Conservation (phyloP, 2,113 vertebrate genomes). For the Indicator indicator region DNA sequence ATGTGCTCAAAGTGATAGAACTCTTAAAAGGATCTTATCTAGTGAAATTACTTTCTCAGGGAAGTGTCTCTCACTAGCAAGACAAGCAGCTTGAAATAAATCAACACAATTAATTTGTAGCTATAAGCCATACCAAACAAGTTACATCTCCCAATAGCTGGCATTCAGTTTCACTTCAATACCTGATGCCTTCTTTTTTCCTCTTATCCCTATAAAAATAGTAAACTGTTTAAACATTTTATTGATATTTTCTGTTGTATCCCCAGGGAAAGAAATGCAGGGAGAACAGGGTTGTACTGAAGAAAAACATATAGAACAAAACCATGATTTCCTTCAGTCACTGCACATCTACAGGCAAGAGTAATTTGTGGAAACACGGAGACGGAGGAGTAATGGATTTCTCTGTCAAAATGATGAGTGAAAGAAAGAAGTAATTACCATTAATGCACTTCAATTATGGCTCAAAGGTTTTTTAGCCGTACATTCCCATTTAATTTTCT, state of each 20-base stretch:
- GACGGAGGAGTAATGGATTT: slow-evolving; percentile 88
- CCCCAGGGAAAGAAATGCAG: not conserved
- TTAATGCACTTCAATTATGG: slow-evolving; percentile 90
- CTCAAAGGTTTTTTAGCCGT: slow-evolving; percentile 67
- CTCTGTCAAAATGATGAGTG: slow-evolving; percentile 92
- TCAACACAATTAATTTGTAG: not conserved
- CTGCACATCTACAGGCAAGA: slow-evolving; percentile 71
- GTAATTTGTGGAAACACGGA: slow-evolving; percentile 78
- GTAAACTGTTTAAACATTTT: slow-evolving; percentile 5
- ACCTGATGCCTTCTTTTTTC: not conserved
- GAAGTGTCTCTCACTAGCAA: not conserved
- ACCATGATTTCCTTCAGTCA: slow-evolving; percentile 57
- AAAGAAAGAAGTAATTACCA: slow-evolving; percentile 89
- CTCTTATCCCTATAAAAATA: not conserved
- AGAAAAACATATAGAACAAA: slow-evolving; percentile 56
- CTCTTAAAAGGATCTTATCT: not conserved
- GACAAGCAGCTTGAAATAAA: slow-evolving; percentile 22
- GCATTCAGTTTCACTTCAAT: not conserved
- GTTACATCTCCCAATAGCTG: not conserved
- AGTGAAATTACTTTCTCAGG: not conserved
- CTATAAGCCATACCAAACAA: not conserved
- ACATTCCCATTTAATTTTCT: slow-evolving; percentile 75
- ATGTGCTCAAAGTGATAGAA: not conserved
- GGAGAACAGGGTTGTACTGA: not conserved
- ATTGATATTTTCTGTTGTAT: not conserved